Conservation (phyloP, 1,140 invertebrate genomes). For the Agrilus planipennis region DNA sequence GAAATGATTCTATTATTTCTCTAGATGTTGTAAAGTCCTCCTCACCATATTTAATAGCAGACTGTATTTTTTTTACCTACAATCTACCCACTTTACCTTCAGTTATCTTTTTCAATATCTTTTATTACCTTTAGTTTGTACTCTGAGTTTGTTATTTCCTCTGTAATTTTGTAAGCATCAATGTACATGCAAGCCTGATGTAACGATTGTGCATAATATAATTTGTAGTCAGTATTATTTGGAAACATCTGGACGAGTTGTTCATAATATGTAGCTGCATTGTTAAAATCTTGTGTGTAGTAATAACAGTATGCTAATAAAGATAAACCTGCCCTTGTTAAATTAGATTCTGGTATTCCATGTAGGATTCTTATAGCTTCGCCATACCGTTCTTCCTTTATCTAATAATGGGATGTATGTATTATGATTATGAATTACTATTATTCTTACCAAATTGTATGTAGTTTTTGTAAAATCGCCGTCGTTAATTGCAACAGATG, state of each 20-base stretch:
- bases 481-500: no score
- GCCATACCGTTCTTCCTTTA: constrained; percentile 80
- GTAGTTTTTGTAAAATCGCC: constrained; percentile 83
- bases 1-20: constrained; percentile 83
- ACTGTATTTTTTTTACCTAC: constrained; percentile 79
- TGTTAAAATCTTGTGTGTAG: constrained; percentile 86
- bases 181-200: constrained; percentile 87
- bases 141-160: constrained; percentile 62
- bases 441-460: constrained; percentile 61
- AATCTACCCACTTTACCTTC: constrained; percentile 1
- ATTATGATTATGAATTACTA: not conserved
- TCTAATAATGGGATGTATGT: constrained; percentile 45
- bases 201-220: constrained; percentile 89
- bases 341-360: constrained; percentile 43
- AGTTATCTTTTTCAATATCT: not conserved
- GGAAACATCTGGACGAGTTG: constrained; percentile 77
- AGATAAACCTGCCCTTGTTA: constrained; percentile 75
- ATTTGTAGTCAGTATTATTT: constrained; percentile 74
- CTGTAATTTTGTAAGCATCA: constrained; percentile 78
- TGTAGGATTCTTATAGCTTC: constrained; percentile 80
- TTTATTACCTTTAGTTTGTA: constrained; percentile 50
- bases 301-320: constrained; percentile 94
- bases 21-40: constrained; percentile 88
- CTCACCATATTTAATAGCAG: constrained; percentile 95
- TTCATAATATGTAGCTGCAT: constrained; percentile 92